Evolutionary conservation across 2,888 invertebrate genomes (phyloP), one percentile per base, ranked within the genome.

Genomic region (Meiosimyza decipiens): DNA sequence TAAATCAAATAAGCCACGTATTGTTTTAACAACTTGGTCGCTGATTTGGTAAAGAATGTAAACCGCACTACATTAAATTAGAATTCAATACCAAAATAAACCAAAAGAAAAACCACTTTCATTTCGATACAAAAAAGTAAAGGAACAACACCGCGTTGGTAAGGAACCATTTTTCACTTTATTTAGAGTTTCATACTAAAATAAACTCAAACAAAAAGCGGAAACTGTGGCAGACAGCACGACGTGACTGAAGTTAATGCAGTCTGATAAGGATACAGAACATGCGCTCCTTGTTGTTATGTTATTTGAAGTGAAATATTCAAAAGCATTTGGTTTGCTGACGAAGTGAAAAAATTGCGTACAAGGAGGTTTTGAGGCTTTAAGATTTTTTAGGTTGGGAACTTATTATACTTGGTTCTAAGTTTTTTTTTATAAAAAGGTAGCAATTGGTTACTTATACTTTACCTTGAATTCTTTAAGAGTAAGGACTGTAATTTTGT

Each of bases 221-320:
- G 40, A 62, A 52, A n/a, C 15, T 12, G 33, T 52, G 50, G 51
- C 16, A 59, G 51, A 33, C 16, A 59, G 15, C 22, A 47, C 69
- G 52, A 62, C 60, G 69, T 70, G 60, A 18, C 62, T 52, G 52
- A 60, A 62, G 60, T 62, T 70, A 70, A 70, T 52, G 62, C 60
- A 47, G 62, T 40, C 69, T 70, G 69, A 70, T 70, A 70, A 70
- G 69, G 52, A 62, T 52, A 52, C 28, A 51, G 51, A 70, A 60
- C 54, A 67, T 67, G 57, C 67, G 57, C 69, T 40, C 40, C 9
- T 62, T 33, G 51, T 50, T 62, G 51, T 50, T 52, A 60, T 62
- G 51, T 50, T 52, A 60, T 40, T 40, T 40, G 62, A 60, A 70
- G 52, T 70, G 68, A 70, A 70, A 70, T 62, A 60, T 62, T 60